Evolutionary conservation across 2,888 invertebrate species (phyloP).

Genomic region (Syrphus vitripennis): DNA sequence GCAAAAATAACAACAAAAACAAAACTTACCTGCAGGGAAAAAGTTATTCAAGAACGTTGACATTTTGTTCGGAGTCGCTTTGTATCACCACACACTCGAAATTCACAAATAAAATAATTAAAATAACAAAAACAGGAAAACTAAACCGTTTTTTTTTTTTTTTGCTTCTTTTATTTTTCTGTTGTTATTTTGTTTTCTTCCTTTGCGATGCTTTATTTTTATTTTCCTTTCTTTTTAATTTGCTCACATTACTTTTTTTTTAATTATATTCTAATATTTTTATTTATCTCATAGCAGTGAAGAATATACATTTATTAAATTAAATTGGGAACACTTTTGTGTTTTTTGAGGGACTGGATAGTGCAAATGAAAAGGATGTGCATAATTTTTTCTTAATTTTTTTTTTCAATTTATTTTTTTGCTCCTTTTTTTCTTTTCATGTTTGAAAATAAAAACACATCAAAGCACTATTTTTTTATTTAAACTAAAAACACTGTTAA

Average conservation of each 20-base stretch:
- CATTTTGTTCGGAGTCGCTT: slow-evolving; percentile 77
- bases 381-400: slow-evolving; percentile 27
- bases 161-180: neutral
- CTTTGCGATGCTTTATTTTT: slow-evolving; percentile 3
- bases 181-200: slow-evolving; percentile 6
- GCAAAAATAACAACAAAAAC: slow-evolving; percentile 6
- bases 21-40: slow-evolving; percentile 80
- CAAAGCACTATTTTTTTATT: slow-evolving; percentile 1
- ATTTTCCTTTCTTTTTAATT: slow-evolving; percentile 20
- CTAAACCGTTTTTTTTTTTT: slow-evolving; percentile 46
- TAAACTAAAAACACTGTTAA: neutral
- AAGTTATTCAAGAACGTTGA: slow-evolving; percentile 81
- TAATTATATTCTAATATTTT: neutral
- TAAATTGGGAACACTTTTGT: slow-evolving; percentile 6
- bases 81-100: slow-evolving; percentile 52
- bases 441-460: neutral
- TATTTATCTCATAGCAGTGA: neutral
- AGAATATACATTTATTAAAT: neutral
- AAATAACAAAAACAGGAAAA: slow-evolving; percentile 37
- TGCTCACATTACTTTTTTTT: neutral
- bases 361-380: neutral
- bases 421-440: slow-evolving; percentile 19
- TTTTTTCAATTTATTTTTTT: slow-evolving; percentile 47
- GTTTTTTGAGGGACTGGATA: neutral
- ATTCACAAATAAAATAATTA: slow-evolving; percentile 38